Conservation (phyloP, 2,888 invertebrate genomes). For the Stenodera caucasica region DNA sequence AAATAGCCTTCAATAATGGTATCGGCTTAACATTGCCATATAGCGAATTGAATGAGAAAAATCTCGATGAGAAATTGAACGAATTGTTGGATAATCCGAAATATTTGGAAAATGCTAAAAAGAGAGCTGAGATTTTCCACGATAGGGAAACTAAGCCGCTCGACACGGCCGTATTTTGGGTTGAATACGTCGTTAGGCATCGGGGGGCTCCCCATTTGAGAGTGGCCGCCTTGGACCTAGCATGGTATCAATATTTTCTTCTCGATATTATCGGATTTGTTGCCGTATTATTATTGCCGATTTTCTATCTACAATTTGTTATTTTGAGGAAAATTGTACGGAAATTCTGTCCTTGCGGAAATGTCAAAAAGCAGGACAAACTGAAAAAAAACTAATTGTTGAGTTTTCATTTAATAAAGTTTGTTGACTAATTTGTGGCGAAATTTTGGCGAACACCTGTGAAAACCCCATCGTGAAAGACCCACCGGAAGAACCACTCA, state of each 20-base stretch:
- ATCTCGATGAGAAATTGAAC: constrained; percentile 15
- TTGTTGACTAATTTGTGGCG: too few species aligned
- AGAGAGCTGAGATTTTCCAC: constrained; percentile 24
- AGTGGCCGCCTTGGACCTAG: constrained; percentile 19
- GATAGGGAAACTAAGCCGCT: constrained; percentile 30
- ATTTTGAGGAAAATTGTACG: not conserved
- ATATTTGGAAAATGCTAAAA: constrained; percentile 23
- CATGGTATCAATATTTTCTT: constrained; percentile 24
- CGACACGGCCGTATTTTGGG: constrained; percentile 34
- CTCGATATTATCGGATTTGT: constrained; percentile 18
- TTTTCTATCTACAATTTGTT: not conserved
- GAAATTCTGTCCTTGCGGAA: not conserved
- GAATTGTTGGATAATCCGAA: constrained; percentile 27
- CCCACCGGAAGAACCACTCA: too few species aligned
- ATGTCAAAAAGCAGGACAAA: not conserved
- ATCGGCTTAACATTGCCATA: constrained; percentile 14
- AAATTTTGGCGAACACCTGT: too few species aligned
- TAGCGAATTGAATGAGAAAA: constrained; percentile 12
- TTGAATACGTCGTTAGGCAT: constrained; percentile 31
- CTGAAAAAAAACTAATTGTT: not conserved
- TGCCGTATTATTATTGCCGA: not conserved
- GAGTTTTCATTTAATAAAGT: too few species aligned
- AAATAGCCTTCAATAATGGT: constrained; percentile 9
- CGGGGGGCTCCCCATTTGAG: constrained; percentile 32
- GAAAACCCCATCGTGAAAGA: too few species aligned